Base-by-base conservation (phyloP, 2,888 invertebrate genomes). In the Philaethria dido region DNA sequence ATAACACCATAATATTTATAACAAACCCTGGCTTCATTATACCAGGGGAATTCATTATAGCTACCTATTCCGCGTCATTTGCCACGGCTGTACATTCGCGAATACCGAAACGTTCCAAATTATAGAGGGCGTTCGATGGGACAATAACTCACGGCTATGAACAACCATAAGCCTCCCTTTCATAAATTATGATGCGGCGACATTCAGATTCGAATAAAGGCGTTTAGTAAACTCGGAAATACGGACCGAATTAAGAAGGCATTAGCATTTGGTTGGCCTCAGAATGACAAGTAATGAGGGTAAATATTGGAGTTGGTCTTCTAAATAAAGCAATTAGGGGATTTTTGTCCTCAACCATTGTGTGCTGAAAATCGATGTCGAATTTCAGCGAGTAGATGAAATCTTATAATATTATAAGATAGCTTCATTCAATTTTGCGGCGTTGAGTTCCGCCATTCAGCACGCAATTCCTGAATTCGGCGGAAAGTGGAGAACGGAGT, bases 161-260 rank as follows among this genome's bases (percentile, higher is more conserved):
- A 84, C 83, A 81, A 81, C 74, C 66, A 73, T 86, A 85, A 87
- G 87, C 85, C 75, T 73, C 73, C 74, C 69, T 69, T 76, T 78
- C 81, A 82, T 90, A 88, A 88, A 88, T 90, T 88, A 87, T 85
- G 76, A 78, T 80, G 75, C 80, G 74, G 81, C 78, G 87, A 87
- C 85, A 84, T 82, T 85, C 78, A 78, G 78, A 85, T 83, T 78
- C 77, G 80, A 83, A 85, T 80, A 75, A 84, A 81, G 81, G 84
- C 81, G 81, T 87, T 83, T 83, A 82, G 78, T 78, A 64, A 64
- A 42, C 59, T 64, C 69, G 44, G 76, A 79, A 80, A 80, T 79
- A 81, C 77, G 74, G 77, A 77, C 75, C 77, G 80, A 83, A 85
- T 87, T 83, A 84, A 80, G 78, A 79, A 72, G 78, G 82, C 76